phyloP scores from a whole-genome alignment of 1,140 invertebrate species.

The Drosophila melanica region DNA sequence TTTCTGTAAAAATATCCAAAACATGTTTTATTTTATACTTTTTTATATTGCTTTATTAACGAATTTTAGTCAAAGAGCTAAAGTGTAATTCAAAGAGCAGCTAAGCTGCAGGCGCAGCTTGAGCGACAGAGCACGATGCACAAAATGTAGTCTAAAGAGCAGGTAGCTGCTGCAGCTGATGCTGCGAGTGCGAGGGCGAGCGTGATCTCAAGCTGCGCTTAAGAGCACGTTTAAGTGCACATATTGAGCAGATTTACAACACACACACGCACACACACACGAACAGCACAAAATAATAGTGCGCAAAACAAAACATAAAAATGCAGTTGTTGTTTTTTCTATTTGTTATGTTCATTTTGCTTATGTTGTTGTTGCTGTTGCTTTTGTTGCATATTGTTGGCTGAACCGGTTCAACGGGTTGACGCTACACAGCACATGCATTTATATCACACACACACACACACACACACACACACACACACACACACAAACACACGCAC shows the following conservation, averaged over 20 bases:
- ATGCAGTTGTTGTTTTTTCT: constrained; percentile 20
- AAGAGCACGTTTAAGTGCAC: background rate
- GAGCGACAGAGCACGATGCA: background rate
- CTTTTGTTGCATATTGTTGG: constrained; percentile 17
- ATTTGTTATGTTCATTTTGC: constrained; percentile 15
- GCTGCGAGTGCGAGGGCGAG: constrained; percentile 5
- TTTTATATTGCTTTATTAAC: no score
- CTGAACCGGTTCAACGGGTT: constrained; percentile 52
- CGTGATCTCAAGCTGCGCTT: constrained; percentile 5
- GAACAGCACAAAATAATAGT: constrained; percentile 7
- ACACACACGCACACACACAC: constrained; percentile 12
- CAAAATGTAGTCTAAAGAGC: background rate
- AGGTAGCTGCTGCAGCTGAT: constrained; percentile 9
- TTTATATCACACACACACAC: constrained; percentile 3
- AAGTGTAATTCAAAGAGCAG: background rate
- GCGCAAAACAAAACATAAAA: constrained; percentile 38
- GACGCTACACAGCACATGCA: constrained; percentile 15
- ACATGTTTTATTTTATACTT: no score
- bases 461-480: constrained; percentile 2
- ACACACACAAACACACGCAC: constrained; percentile 3
- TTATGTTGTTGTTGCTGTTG: constrained; percentile 1
- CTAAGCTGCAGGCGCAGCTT: constrained; percentile 2
- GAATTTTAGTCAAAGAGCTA: no score
- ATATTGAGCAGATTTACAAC: background rate
- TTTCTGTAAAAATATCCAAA: no score